Base-by-base conservation (phyloP, 1,140 invertebrate species). In the Eciton burchellii region DNA sequence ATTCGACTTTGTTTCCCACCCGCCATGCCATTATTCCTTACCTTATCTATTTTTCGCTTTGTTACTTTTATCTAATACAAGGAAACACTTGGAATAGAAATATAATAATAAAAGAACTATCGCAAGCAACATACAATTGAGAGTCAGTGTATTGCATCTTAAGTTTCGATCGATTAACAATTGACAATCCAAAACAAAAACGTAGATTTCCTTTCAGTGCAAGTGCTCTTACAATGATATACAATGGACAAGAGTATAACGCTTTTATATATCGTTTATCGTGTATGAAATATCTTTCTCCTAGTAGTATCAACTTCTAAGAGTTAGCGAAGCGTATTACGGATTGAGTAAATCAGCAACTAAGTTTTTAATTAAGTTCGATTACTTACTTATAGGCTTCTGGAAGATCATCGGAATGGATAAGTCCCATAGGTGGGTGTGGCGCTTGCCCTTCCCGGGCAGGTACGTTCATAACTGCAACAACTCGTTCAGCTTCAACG, bases 401-500 rank as follows among this genome's bases (percentile, higher is more conserved):
- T 21, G 98, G 98, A 88, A 98, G 96, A 92, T 98, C 97, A 81
- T 97, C 96, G 45, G 96, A 95, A 94, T 96, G 96, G 90, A 98
- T 97, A 70, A 98, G 95, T 87, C 98, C 98, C 89, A 98, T 95
- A 84, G 96, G 94, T 74, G 96, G 95, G 91, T 96, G 96, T 82
- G 95, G 95, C 63, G 95, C 94, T 83, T 96, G 96, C 90, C 96
- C 95, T 89, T 96, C 95, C 81, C 96, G 94, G 62, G 96, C 95
- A 83, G 95, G 94, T 82, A 97, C 96, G 93, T 97, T 97, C 96
- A 98, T 97, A 90, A 97, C 97, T 91, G 97, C 95, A 83, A 97
- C 96, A 91, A 99, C 95, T 94, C 98, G 98, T 93, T 98, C 97
- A 29, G 96, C 96, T 91, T 98, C 97, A 60, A 97, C 95, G 90